A percentile compares a stretch with the other conserved stretches of the same genome.
Conservation (phyloP, 2,888 invertebrate species). For the Hemicrepidius hirtus region DNA sequence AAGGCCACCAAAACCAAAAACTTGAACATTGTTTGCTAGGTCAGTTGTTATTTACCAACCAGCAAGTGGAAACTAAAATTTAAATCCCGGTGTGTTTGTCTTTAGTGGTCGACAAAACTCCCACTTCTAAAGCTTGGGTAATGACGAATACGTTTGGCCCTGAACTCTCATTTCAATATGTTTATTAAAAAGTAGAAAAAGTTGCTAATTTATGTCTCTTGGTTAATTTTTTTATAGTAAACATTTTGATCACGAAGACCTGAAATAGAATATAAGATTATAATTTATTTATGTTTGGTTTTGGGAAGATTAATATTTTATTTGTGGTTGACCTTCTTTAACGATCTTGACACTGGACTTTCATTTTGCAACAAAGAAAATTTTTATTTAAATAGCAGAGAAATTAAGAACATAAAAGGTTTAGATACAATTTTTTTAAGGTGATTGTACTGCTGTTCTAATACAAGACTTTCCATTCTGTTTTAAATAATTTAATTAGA, state of each 20-base stretch:
- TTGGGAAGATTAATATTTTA: too few relatives aligned
- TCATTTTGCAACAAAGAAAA: too few relatives aligned
- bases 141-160: slow-evolving; percentile 24
- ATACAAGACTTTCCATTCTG: too few relatives aligned
- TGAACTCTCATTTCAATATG: slow-evolving; percentile 39
- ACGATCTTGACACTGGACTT: slow-evolving; percentile 34
- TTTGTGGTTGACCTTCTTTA: slow-evolving; percentile 22
- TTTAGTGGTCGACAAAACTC: slow-evolving; percentile 24
- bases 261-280: neutral
- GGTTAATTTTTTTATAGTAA: neutral
- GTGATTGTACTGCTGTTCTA: neutral
- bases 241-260: neutral
- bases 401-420: too few relatives aligned
- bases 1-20: slow-evolving; percentile 25
- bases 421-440: too few relatives aligned
- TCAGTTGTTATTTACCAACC: slow-evolving; percentile 10
- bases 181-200: slow-evolving; percentile 7
- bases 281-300: neutral
- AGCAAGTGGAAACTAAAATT: slow-evolving; percentile 38
- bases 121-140: slow-evolving; percentile 23
- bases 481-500: too few relatives aligned
- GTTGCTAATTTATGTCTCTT: neutral
- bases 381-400: too few relatives aligned
- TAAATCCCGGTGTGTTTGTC: slow-evolving; percentile 36
- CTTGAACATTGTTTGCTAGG: slow-evolving; percentile 40